Conservation (phyloP, 2,113 vertebrate species). For the Charina bottae region DNA sequence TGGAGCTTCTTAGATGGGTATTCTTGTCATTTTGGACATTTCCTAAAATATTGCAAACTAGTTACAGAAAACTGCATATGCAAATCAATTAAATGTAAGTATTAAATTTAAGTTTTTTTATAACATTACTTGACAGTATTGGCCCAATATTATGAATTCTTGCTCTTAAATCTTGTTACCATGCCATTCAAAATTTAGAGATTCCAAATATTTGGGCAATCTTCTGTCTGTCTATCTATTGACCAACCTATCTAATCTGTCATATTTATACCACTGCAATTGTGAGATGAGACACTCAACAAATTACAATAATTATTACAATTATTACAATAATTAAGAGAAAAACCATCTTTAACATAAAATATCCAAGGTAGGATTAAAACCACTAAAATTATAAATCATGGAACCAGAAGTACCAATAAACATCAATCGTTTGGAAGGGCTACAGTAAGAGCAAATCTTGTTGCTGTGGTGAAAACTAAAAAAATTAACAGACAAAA, state of each 20-base stretch:
- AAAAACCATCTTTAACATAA: background rate
- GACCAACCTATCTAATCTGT: background rate
- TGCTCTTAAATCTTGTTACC: background rate
- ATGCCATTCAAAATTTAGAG: background rate
- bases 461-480: background rate
- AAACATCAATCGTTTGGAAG: background rate
- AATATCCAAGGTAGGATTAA: background rate
- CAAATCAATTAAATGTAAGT: background rate
- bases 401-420: background rate
- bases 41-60: background rate
- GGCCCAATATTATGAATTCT: background rate
- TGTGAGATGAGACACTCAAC: background rate
- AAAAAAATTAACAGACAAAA: background rate
- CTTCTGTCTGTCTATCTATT: background rate
- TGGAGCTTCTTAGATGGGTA: background rate
- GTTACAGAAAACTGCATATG: background rate
- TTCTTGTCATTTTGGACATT: background rate
- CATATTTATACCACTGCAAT: background rate
- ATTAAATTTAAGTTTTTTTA: background rate
- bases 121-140: background rate
- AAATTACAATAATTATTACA: background rate
- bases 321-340: background rate
- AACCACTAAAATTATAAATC: background rate
- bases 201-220: background rate
- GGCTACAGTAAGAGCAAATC: background rate